Evolutionary conservation across 1,140 invertebrate species (phyloP), one percentile per base, ranked within the genome.

Genomic region (Andrena cerasifolii): DNA sequence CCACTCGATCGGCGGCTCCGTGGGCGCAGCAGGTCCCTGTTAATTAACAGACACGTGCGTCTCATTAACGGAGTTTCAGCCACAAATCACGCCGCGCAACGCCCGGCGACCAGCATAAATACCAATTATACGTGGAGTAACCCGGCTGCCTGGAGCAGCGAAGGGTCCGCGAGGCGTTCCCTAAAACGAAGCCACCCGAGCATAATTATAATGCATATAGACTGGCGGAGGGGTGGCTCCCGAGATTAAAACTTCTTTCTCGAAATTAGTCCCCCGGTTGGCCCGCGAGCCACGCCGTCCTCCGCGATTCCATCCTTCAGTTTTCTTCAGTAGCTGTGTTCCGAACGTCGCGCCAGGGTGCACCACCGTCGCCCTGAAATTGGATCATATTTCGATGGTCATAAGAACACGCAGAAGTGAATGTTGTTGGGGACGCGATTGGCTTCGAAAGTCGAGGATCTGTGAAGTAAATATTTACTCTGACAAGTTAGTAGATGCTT

Each of bases 41-140:
- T 87, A 87, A 87, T 87, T 87, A 87, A 87, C 75, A 54, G 86
- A 79, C 86, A 87, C 85, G 86, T 87, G 85, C 86, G 85, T 87
- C 85, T 87, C 86, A 87, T 87, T 87, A 87, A 87, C 85, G 31
- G 85, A 81, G 81, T 85, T 87, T 78, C 62, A 79, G 70, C 83
- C 85, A 87, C 86, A 87, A 87, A 87, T 87, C 86, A 87, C 78
- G 58, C 56, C 79, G 62, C 58, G 70, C 70, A 61, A 65, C 58
- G 63, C 73, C 63, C 66, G 66, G 80, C 82, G 66, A 82, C 83
- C 40, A 71, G 77, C 86, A 87, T 87, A 87, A 87, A 87, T 87
- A 87, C 85, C 84, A 87, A 87, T 87, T 87, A 87, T 85, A 79
- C 61, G 83, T 77, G 77, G 68, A 72, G 78, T 79, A 70, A 71